These are phyloP conservation scores for Cirrhinus mrigala DNA, from an alignment of 2,797 vertebrate species.

Conservation along the genomic window DNA sequence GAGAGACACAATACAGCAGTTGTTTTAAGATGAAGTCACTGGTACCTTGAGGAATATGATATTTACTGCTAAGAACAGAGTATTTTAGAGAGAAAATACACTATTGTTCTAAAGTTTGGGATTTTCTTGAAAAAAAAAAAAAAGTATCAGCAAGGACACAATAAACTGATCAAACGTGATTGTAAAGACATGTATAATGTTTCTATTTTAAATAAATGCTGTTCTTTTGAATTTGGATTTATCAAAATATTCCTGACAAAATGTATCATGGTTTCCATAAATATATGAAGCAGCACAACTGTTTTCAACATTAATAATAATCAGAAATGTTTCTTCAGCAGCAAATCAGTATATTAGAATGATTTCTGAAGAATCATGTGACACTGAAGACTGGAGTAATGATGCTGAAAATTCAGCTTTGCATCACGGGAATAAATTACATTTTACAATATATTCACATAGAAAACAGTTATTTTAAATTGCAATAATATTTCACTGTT, in stretches of 20 bases:
- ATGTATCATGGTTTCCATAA: too few species aligned
- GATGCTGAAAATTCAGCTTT: not conserved
- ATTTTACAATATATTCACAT: not conserved
- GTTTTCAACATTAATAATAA: too few species aligned
- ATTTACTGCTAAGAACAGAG: not conserved
- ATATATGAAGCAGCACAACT: too few species aligned
- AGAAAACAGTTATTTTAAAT: not conserved
- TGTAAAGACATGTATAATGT: too few species aligned
- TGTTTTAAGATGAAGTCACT: conserved; percentile 69
- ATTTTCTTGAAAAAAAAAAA: not conserved
- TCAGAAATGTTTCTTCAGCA: too few species aligned
- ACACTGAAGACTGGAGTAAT: not conserved
- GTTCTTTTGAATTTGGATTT: too few species aligned
- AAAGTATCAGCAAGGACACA: not conserved
- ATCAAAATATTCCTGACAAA: too few species aligned
- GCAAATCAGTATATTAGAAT: too few species aligned
- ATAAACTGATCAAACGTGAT: not conserved
- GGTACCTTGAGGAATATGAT: conserved; percentile 14
- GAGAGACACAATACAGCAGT: conserved; percentile 72
- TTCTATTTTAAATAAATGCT: not conserved
- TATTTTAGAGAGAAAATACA: not conserved
- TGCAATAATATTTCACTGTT: too few species aligned
- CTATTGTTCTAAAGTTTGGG: not conserved
- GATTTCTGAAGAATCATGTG: too few species aligned
- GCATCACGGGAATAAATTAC: not conserved